These are phyloP conservation scores for Eupithecia vulgata DNA, from an alignment of 2,888 invertebrate genomes.

Conservation along the genomic window DNA sequence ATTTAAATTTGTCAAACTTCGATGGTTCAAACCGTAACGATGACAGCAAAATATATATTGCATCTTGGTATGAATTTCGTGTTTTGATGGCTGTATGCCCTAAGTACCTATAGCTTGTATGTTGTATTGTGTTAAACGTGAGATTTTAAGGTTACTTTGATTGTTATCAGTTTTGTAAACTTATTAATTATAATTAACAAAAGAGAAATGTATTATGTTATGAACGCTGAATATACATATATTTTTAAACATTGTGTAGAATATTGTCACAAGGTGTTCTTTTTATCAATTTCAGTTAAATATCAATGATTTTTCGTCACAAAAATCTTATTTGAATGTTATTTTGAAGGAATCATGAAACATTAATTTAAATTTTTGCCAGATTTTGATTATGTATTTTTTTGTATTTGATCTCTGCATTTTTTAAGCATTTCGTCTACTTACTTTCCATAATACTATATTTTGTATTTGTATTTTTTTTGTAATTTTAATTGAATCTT, in stretches of 20 bases:
- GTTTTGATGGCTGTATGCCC: not conserved
- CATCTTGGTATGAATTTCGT: not conserved
- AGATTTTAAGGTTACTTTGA: conserved; percentile 1
- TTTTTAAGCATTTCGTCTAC: conserved; percentile 26
- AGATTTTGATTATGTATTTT: conserved; percentile 6
- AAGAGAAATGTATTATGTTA: not conserved
- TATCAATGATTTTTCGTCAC: not conserved
- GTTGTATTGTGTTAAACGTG: conserved; percentile 4
- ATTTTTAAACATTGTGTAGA: not conserved
- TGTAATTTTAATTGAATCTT: not conserved
- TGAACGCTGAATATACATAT: not conserved
- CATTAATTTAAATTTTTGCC: not conserved
- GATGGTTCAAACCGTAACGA: not conserved
- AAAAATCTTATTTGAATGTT: not conserved
- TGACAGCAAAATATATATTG: not conserved
- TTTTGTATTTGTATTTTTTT: conserved; percentile 1
- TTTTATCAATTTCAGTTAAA: not conserved
- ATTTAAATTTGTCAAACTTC: not conserved
- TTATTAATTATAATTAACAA: not conserved
- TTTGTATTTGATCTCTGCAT: conserved; percentile 27
- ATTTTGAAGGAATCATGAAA: not conserved
- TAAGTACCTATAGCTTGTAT: not conserved
- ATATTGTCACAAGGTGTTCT: conserved; percentile 8
- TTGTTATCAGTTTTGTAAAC: conserved; percentile 6
- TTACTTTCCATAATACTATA: conserved; percentile 16